A percentile compares a stretch with the other conserved stretches of the same genome.
phyloP scores from a whole-genome alignment of 2,113 vertebrate species.

The Oxyruncus cristatus region DNA sequence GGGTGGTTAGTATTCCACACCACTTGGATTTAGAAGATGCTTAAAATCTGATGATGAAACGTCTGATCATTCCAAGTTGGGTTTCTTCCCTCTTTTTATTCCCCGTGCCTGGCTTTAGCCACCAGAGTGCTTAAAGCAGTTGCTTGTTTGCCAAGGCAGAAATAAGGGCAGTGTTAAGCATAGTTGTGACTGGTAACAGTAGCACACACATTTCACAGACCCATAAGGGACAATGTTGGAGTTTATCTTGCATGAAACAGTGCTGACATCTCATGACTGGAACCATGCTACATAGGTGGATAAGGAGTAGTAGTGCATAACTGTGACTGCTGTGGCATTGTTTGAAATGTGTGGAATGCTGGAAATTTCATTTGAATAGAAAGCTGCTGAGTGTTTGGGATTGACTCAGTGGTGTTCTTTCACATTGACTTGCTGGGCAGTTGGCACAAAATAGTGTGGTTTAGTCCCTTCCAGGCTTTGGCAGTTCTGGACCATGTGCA shows the following conservation, averaged over 20 bases:
- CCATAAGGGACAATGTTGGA: background rate
- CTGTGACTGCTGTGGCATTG: background rate
- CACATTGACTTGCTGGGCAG: accelerated
- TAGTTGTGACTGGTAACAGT: background rate
- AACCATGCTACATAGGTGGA: background rate
- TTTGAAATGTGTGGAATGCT: background rate
- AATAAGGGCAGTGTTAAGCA: background rate
- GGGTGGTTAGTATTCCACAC: background rate
- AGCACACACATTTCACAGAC: background rate
- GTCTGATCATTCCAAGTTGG: background rate
- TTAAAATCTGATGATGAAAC: background rate
- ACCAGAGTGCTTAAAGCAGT: background rate
- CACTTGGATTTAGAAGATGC: background rate
- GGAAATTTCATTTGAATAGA: background rate
- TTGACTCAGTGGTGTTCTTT: background rate
- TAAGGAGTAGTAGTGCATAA: background rate
- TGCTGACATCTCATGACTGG: background rate
- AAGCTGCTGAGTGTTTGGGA: background rate
- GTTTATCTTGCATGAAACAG: background rate
- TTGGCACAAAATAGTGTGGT: background rate
- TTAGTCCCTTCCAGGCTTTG: background rate
- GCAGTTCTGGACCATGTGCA: background rate
- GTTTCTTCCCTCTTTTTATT: background rate
- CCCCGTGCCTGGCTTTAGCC: background rate
- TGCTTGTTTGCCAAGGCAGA: background rate